Percentiles rank a stretch among this genome's conserved stretches.
phyloP scores from a whole-genome alignment of 2,888 invertebrate genomes.

The Scaptomyza polygonia region DNA sequence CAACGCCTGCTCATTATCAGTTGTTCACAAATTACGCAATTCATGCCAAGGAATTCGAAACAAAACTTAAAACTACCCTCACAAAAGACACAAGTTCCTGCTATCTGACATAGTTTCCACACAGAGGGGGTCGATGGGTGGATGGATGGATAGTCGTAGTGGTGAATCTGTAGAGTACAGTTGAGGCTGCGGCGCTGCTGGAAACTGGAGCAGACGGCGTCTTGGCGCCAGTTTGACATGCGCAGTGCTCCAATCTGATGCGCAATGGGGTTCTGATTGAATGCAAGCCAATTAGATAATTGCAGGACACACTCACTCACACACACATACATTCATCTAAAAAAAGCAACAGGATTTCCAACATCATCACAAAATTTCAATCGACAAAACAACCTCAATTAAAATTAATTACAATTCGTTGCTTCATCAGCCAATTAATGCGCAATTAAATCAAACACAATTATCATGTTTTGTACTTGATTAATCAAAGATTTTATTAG shows the following conservation, averaged over 20 bases:
- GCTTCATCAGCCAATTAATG: conserved; percentile 5
- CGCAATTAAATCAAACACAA: conserved; percentile 17
- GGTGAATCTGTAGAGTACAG: conserved; percentile 35
- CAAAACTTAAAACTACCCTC: conserved; percentile 9
- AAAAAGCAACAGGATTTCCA: conserved; percentile 33
- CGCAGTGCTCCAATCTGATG: conserved; percentile 54
- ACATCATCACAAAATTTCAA: not conserved
- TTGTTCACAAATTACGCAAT: conserved; percentile 67
- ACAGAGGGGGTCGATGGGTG: conserved; percentile 4
- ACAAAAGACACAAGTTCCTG: not conserved
- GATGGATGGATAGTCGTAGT: too few relatives aligned
- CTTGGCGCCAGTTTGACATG: conserved; percentile 79
- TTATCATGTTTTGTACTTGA: conserved; percentile 14
- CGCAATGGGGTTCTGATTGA: conserved; percentile 46
- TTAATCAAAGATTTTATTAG: conserved; percentile 15
- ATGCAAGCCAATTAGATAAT: conserved; percentile 70
- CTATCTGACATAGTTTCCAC: conserved; percentile 66
- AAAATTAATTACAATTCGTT: conserved; percentile 16
- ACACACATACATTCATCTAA: not conserved
- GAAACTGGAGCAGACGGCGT: conserved; percentile 79
- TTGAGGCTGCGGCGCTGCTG: conserved; percentile 37
- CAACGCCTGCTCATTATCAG: conserved; percentile 69
- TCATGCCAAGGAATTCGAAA: conserved; percentile 46
- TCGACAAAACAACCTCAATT: conserved; percentile 23
- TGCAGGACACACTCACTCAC: conserved; percentile 43